Base-by-base conservation (phyloP, 1,140 invertebrate species). In the Metopolophium dirhodum region DNA sequence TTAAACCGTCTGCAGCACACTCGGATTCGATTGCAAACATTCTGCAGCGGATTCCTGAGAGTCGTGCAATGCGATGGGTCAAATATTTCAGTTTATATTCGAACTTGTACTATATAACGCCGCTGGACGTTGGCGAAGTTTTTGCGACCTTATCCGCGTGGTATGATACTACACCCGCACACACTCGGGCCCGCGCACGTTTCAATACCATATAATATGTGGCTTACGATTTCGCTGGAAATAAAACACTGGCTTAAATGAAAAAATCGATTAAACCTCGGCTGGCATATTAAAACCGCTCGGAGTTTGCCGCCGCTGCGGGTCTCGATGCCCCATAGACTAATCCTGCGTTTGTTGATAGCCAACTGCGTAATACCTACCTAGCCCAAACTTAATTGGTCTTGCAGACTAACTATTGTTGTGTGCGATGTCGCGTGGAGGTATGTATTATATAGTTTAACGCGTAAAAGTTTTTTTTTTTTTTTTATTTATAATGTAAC, bases 61-160 rank as follows among this genome's bases (percentile, higher is more conserved):
- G 51, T 91, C 77, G 3, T 77, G 30, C 90, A 45, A 61, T 45
- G 89, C 89, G 57, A 68, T 57, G 54, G 89, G 89, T 68, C 37
- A n/a, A 90, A 90, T 90, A 90, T 68, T 90, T 90, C 37, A 45
- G 89, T 90, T 90, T 90, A 90, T 90, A 90, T 90, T 90, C 41
- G 54, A 68, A 68, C 54, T 68, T 51, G 14, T 37, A 35, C 49
- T 23, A 26, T 89, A 57, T 37, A 41, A 41, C 26, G 8, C 54
- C 30, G 89, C 89, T 30, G 89, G 57, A 90, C 89, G n/a, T 61
- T 90, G 89, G 26, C 9, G 45, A 68, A 68, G 89, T 90, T 90
- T 45, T 90, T 68, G 57, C 51, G 88, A 89, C 51, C 51, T 57
- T 89, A 54, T 37, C 88, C 49, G 26, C 26, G 18, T 61, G 30